Evolutionary conservation across 1,140 invertebrate genomes (phyloP).

Genomic region (Apis cerana): DNA sequence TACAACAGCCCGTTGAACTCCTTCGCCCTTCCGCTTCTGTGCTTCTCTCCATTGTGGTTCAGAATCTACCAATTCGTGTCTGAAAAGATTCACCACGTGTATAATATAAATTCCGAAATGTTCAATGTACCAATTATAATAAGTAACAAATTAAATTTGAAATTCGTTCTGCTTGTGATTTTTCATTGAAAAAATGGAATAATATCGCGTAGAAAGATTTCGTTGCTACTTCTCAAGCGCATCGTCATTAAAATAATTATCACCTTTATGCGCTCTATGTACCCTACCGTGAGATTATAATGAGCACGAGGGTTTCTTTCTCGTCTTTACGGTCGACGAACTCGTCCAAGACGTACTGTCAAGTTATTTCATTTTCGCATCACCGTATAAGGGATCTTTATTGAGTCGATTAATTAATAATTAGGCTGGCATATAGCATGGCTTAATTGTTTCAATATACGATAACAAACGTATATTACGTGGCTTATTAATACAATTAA

Average conservation of each 20-base stretch:
- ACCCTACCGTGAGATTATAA: conserved; percentile 59
- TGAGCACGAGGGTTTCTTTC: conserved; percentile 44
- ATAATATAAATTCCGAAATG: not conserved
- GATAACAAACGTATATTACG: conserved; percentile 25
- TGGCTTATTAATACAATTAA: not conserved
- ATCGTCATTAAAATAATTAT: conserved; percentile 59
- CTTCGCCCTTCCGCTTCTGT: conserved; percentile 87
- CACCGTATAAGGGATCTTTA: conserved; percentile 12
- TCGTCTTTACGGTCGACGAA: conserved; percentile 43
- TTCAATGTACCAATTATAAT: not conserved
- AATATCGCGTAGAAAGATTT: not conserved
- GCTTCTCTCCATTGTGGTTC: conserved; percentile 93
- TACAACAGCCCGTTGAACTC: conserved; percentile 80
- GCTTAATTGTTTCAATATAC: conserved; percentile 20
- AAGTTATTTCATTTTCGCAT: conserved; percentile 36
- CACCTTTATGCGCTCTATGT: conserved; percentile 46
- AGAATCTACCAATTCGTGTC: conserved; percentile 90
- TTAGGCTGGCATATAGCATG: not conserved
- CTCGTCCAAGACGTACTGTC: conserved; percentile 33
- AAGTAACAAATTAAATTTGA: not conserved
- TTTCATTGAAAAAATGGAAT: conserved; percentile 23
- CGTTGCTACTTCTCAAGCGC: conserved; percentile 29
- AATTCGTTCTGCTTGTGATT: not conserved
- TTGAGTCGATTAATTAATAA: conserved; percentile 46
- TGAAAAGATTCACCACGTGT: conserved; percentile 49